Percentiles rank a stretch among this genome's conserved stretches.
phyloP scores from a whole-genome alignment of 2,888 invertebrate species.

The Silvanus unidentatus region DNA sequence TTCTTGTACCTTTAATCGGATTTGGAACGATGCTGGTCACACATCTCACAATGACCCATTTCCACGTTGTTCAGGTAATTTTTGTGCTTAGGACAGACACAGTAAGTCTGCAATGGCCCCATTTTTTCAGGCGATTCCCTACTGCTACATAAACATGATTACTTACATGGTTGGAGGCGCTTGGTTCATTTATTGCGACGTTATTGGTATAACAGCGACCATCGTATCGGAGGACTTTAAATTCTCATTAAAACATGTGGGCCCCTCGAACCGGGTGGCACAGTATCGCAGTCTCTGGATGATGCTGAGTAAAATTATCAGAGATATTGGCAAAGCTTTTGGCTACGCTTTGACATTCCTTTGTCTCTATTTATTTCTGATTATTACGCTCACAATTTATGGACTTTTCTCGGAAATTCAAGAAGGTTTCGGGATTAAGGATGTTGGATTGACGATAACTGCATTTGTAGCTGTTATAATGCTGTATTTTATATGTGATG shows the following conservation, averaged over 20 bases:
- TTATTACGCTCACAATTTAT: conserved; percentile 69
- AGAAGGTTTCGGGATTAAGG: conserved; percentile 66
- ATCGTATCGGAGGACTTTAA: conserved; percentile 65
- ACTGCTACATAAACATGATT: conserved; percentile 62
- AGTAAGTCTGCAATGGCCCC: background rate
- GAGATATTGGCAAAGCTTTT: conserved; percentile 61
- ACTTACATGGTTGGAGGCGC: conserved; percentile 65
- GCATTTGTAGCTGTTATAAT: conserved; percentile 60
- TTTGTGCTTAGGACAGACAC: background rate
- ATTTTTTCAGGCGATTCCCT: conserved; percentile 60
- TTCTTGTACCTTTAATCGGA: conserved; percentile 57
- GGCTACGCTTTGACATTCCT: conserved; percentile 66
- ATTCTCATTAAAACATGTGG: conserved; percentile 60
- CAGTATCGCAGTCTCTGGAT: conserved; percentile 68
- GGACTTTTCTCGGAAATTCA: conserved; percentile 68
- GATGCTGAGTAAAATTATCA: conserved; percentile 60
- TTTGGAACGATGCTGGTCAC: conserved; percentile 61
- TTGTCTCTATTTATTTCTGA: conserved; percentile 63
- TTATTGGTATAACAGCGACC: conserved; percentile 59
- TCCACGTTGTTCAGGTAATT: conserved; percentile 55
- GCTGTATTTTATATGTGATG: conserved; percentile 68
- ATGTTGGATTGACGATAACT: conserved; percentile 63
- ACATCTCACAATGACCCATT: conserved; percentile 65
- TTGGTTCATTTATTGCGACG: conserved; percentile 64
- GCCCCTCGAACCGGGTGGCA: conserved; percentile 63